These are phyloP conservation scores for Podarcis muralis DNA, from an alignment of 2,113 vertebrate genomes.

Conservation along the genomic window DNA sequence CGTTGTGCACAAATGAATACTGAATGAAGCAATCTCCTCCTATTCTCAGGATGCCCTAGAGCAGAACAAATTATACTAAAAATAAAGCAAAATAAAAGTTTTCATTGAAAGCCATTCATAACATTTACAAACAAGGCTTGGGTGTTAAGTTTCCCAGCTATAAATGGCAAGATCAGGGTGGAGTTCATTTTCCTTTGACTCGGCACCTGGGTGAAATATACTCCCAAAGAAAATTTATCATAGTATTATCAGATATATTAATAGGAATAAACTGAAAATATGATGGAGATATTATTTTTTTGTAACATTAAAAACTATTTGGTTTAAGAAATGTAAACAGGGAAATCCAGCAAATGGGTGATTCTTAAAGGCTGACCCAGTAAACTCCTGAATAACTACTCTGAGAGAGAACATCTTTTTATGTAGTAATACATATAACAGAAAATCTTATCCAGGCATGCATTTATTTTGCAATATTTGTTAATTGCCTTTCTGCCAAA, in stretches of 20 bases:
- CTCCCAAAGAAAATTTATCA: neutral
- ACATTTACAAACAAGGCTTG: slow-evolving; percentile 69
- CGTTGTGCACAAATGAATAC: slow-evolving; percentile 69
- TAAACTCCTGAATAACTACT: rapidly evolving
- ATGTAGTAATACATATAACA: neutral
- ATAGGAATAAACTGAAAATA: slow-evolving; percentile 6
- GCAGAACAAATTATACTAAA: slow-evolving; percentile 75
- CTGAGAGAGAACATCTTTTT: neutral
- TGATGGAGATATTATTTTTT: neutral
- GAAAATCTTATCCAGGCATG: neutral
- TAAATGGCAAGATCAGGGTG: slow-evolving; percentile 59
- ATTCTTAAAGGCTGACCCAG: neutral
- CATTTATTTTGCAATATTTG: neutral
- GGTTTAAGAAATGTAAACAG: neutral
- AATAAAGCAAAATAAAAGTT: slow-evolving; percentile 72
- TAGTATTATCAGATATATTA: rapidly evolving
- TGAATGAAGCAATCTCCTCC: slow-evolving; percentile 70
- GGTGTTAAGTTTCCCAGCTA: slow-evolving; percentile 61
- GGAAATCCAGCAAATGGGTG: neutral
- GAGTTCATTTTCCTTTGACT: neutral
- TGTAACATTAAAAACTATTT: neutral
- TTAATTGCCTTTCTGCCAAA: neutral
- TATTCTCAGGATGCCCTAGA: slow-evolving; percentile 72
- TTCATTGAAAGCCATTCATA: slow-evolving; percentile 67
- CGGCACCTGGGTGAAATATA: neutral